phyloP scores from a whole-genome alignment of 2,797 vertebrate species.

The Arremon aurantiirostris region DNA sequence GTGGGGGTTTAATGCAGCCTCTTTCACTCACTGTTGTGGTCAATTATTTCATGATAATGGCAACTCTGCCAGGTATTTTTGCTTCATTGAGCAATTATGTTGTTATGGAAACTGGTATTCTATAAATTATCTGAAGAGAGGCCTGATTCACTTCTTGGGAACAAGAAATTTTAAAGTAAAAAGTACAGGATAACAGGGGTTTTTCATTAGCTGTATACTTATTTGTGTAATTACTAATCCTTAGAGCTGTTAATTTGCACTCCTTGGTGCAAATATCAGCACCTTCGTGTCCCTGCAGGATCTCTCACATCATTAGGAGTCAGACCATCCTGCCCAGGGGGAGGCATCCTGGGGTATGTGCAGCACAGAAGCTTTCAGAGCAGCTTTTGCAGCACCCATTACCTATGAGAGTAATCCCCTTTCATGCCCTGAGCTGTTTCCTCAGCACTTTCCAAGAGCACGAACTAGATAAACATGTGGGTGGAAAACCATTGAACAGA shows the following conservation, averaged over 20 bases:
- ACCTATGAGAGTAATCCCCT: background rate
- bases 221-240: background rate
- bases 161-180: slow-evolving; percentile 20
- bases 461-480: background rate
- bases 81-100: slow-evolving; percentile 45
- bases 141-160: background rate
- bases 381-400: background rate
- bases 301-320: background rate
- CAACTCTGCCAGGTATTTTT: slow-evolving; percentile 37
- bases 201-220: background rate
- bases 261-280: background rate
- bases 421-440: background rate
- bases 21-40: slow-evolving; percentile 21
- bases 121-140: slow-evolving; percentile 24
- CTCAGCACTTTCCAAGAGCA: background rate
- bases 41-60: slow-evolving; percentile 28
- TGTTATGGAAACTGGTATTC: slow-evolving; percentile 57
- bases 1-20: background rate
- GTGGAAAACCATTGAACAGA: background rate
- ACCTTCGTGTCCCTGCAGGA: background rate
- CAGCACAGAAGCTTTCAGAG: background rate
- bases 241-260: background rate
- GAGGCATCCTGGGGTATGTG: background rate
- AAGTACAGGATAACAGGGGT: background rate
- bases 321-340: background rate